Conservation (phyloP, 2,797 vertebrate species). For the Nannoperca obscura region DNA sequence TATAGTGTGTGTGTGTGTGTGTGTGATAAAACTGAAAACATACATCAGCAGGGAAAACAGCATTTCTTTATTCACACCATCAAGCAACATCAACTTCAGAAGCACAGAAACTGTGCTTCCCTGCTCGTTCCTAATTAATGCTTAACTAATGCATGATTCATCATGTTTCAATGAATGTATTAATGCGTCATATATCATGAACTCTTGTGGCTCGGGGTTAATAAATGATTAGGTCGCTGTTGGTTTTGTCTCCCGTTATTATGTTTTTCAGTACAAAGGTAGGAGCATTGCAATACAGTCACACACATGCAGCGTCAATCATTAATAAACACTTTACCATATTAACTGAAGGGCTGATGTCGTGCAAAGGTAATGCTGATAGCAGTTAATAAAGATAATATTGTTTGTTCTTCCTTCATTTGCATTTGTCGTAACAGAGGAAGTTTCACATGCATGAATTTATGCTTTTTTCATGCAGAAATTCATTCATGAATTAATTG, state of each 20-base stretch:
- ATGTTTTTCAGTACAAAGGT: conserved; percentile 29
- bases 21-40: not conserved
- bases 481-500: not conserved
- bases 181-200: conserved; percentile 27
- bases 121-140: conserved; percentile 28
- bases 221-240: conserved; percentile 33
- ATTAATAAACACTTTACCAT: conserved; percentile 19
- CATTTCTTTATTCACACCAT: not conserved
- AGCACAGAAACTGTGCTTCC: not conserved
- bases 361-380: not conserved
- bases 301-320: not conserved
- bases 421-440: not conserved
- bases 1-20: too few species aligned
- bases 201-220: conserved; percentile 9
- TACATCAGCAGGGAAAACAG: not conserved
- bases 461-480: not conserved
- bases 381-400: not conserved
- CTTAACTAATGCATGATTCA: conserved; percentile 40
- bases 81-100: not conserved
- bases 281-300: not conserved
- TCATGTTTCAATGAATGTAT: conserved; percentile 15
- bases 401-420: not conserved
- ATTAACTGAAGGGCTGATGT: not conserved
- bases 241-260: not conserved
- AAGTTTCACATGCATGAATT: not conserved